These are phyloP conservation scores for Linnaemya tessellans DNA, from an alignment of 2,888 invertebrate species.

Conservation along the genomic window DNA sequence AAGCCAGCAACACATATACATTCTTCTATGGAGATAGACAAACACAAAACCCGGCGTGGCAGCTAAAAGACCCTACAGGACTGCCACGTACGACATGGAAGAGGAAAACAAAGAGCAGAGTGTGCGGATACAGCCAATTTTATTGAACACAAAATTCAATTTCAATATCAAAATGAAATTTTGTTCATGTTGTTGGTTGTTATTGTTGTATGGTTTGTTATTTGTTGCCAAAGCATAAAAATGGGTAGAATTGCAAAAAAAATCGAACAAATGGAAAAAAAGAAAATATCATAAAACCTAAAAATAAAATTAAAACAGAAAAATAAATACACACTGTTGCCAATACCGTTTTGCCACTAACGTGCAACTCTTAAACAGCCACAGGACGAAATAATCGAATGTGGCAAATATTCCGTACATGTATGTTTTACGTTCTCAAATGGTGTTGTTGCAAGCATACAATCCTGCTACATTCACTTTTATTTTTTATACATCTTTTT, in stretches of 20 bases:
- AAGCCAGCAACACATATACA: slow-evolving; percentile 31
- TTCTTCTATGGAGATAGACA: not conserved
- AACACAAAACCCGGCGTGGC: slow-evolving; percentile 2
- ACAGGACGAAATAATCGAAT: slow-evolving; percentile 44
- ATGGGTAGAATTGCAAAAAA: slow-evolving; percentile 35
- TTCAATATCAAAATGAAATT: slow-evolving; percentile 71
- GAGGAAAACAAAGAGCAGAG: slow-evolving; percentile 19
- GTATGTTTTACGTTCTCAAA: slow-evolving; percentile 46
- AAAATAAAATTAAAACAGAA: slow-evolving; percentile 24
- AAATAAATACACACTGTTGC: slow-evolving; percentile 40
- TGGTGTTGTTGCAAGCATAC: slow-evolving; percentile 60
- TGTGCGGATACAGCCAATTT: slow-evolving; percentile 67
- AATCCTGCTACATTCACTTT: slow-evolving; percentile 21
- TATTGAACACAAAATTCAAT: slow-evolving; percentile 73
- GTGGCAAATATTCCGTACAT: slow-evolving; percentile 40
- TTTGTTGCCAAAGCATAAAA: slow-evolving; percentile 64
- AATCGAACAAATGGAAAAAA: slow-evolving; percentile 8
- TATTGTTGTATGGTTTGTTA: slow-evolving; percentile 43
- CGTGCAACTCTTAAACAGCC: slow-evolving; percentile 43
- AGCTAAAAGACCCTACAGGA: slow-evolving; percentile 45
- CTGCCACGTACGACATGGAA: slow-evolving; percentile 11
- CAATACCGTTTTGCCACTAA: slow-evolving; percentile 1
- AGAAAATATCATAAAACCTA: slow-evolving; percentile 29
- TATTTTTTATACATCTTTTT: slow-evolving; percentile 15
- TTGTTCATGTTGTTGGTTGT: slow-evolving; percentile 26